A percentile compares a stretch with the other conserved stretches of the same genome.
These are phyloP conservation scores for Mnemiopsis leidyi DNA, from an alignment of 37 sponge, comb jelly and placozoan species.

Conservation along the genomic window DNA sequence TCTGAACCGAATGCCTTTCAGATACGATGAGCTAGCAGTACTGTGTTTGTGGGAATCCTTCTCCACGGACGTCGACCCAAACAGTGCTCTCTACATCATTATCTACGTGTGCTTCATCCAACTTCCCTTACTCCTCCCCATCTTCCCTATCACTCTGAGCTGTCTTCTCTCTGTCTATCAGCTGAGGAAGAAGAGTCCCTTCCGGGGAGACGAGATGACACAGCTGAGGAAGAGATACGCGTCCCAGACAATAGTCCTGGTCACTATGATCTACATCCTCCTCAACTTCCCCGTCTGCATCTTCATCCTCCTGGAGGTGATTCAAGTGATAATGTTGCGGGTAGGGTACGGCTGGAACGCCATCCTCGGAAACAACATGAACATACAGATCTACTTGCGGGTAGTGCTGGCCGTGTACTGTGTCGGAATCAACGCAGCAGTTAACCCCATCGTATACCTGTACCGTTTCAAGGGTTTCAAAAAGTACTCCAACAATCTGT, in stretches of 20 bases:
- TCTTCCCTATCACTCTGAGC: background rate
- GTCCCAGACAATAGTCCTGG: background rate
- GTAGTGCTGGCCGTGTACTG: slow-evolving; percentile 10
- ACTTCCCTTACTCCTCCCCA: background rate
- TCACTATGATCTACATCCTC: background rate
- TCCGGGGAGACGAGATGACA: background rate
- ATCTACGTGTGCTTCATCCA: background rate
- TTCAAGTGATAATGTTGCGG: background rate
- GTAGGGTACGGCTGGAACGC: background rate
- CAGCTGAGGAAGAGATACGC: slow-evolving; percentile 11
- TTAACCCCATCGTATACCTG: slow-evolving; percentile 7
- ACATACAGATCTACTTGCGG: background rate
- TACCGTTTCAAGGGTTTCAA: background rate
- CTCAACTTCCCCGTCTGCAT: slow-evolving; percentile 24
- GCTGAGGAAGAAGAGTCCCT: background rate
- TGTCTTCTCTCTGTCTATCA: background rate
- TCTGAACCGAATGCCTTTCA: too few relatives aligned
- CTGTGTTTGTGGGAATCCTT: background rate
- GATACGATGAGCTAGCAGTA: background rate
- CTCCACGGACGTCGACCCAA: background rate
- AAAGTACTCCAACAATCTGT: background rate
- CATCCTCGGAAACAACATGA: background rate
- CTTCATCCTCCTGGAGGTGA: background rate
- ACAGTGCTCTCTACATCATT: background rate
- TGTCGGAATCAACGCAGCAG: slow-evolving; percentile 23